A percentile compares a stretch with the other conserved stretches of the same genome.
These are phyloP conservation scores for Lasioglossum leucozonium DNA, from an alignment of 2,888 invertebrate genomes.

Conservation along the genomic window DNA sequence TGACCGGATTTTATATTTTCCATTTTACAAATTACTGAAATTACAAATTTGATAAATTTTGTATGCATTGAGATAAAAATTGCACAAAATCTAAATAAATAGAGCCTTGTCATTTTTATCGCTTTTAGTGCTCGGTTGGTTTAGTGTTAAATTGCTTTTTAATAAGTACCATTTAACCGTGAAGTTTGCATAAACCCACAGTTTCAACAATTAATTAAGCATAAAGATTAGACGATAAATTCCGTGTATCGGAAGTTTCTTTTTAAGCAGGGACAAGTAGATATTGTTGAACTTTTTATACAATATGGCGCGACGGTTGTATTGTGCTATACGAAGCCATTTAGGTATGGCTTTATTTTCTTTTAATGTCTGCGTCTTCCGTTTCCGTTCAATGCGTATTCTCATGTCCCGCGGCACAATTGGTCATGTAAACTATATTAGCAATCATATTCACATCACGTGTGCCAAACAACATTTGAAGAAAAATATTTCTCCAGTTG, in stretches of 20 bases:
- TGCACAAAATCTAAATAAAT: too few species aligned
- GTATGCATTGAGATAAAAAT: too few species aligned
- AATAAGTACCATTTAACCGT: too few species aligned
- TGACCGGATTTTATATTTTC: too few species aligned
- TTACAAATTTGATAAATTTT: too few species aligned
- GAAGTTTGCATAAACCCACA: neutral
- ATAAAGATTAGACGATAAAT: neutral
- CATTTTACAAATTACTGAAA: too few species aligned
- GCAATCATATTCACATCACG: neutral
- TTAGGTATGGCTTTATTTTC: neutral
- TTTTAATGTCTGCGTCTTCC: slow-evolving; percentile 1
- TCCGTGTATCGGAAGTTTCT: neutral
- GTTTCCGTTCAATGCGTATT: neutral
- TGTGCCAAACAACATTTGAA: neutral
- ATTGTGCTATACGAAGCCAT: neutral
- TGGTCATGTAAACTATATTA: neutral
- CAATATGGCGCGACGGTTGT: too few species aligned
- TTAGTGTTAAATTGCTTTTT: too few species aligned
- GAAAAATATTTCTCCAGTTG: neutral
- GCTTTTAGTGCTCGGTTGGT: too few species aligned
- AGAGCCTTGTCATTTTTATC: too few species aligned
- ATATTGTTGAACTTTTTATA: neutral
- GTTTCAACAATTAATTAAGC: neutral
- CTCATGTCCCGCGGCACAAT: neutral
- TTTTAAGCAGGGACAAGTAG: neutral